Evolutionary conservation across 2,113 vertebrate genomes (phyloP).

Genomic region (Oncorhynchus gorbuscha): DNA sequence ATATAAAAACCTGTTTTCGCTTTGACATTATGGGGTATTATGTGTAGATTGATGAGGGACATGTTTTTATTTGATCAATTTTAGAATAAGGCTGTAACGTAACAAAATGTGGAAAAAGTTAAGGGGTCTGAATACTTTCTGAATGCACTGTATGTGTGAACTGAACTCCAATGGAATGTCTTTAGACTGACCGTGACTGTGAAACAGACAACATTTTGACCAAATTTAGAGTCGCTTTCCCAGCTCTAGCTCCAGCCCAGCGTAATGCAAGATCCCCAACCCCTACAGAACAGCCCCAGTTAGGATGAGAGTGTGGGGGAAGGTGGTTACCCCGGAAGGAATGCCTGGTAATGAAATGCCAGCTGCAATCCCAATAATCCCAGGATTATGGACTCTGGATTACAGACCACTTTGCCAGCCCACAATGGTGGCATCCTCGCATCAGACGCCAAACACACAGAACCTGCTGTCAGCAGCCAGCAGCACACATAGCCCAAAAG

Average conservation of each 20-base stretch:
- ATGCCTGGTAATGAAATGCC: constrained; percentile 56
- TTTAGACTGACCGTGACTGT: neutral
- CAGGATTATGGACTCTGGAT: constrained; percentile 76
- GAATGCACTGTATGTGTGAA: neutral
- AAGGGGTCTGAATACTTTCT: no score
- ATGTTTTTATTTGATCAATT: no score
- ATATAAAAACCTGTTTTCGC: no score
- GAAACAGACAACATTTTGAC: no score
- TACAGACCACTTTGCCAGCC: constrained; percentile 62
- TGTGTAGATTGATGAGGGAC: no score
- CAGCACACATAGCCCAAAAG: constrained; percentile 18
- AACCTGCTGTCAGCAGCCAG: neutral
- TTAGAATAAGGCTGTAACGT: no score
- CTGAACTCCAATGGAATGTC: neutral
- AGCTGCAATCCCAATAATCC: constrained; percentile 75
- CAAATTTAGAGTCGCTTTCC: constrained; percentile 13
- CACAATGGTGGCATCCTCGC: constrained; percentile 52
- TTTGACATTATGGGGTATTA: no score
- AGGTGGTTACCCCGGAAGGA: constrained; percentile 37
- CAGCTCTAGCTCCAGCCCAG: neutral
- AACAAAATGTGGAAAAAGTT: no score
- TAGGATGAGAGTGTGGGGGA: constrained; percentile 2
- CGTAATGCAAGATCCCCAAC: constrained; percentile 27
- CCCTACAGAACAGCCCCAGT: neutral
- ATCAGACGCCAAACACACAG: constrained; percentile 33